Conservation (phyloP, 2,888 invertebrate genomes). For the Noctua comes region DNA sequence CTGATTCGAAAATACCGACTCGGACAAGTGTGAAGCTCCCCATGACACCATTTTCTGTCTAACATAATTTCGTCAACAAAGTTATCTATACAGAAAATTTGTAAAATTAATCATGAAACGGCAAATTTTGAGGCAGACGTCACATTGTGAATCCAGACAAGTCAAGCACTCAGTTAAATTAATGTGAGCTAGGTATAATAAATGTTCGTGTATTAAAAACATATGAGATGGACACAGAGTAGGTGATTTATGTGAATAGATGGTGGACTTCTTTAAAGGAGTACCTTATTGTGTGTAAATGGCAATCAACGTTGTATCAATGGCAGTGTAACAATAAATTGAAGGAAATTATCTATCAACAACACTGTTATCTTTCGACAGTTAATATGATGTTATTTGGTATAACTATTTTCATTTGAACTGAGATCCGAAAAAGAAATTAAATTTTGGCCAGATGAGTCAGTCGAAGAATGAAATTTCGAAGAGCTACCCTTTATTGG, state of each 20-base stretch:
- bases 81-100: slow-evolving; percentile 58
- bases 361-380: background rate
- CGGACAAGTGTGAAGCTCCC: background rate
- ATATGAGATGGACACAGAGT: slow-evolving; percentile 66
- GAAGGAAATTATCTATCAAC: background rate
- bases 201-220: slow-evolving; percentile 67
- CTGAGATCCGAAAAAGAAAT: too few relatives aligned
- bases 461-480: too few relatives aligned
- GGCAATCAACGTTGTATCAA: background rate
- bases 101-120: slow-evolving; percentile 66
- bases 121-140: slow-evolving; percentile 65
- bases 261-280: background rate
- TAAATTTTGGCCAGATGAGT: too few relatives aligned
- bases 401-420: too few relatives aligned
- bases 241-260: slow-evolving; percentile 34
- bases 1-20: background rate
- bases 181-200: slow-evolving; percentile 71
- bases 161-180: slow-evolving; percentile 76
- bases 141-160: slow-evolving; percentile 65
- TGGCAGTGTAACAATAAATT: background rate
- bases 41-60: slow-evolving; percentile 12
- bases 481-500: too few relatives aligned
- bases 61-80: slow-evolving; percentile 47
- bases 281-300: background rate
- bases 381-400: too few relatives aligned